These are phyloP conservation scores for Plebejus anna DNA, from an alignment of 2,888 invertebrate genomes.

Conservation along the genomic window DNA sequence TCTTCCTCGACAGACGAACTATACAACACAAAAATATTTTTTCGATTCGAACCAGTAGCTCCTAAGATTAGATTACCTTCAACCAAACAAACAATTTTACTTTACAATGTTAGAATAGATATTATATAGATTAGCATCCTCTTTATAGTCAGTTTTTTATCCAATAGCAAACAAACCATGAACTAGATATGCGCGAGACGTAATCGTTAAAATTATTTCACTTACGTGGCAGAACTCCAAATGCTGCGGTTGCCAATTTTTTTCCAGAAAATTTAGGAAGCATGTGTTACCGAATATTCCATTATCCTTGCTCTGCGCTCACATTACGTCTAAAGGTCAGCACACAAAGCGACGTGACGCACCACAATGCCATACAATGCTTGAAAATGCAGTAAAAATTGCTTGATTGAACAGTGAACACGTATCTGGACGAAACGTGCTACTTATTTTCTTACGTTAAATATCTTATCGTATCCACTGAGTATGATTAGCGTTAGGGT, in stretches of 20 bases:
- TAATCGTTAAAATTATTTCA: conserved; percentile 41
- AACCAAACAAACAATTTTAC: no score
- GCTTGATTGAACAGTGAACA: neutral
- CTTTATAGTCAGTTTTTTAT: neutral
- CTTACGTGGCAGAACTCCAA: conserved; percentile 39
- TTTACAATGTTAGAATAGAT: neutral
- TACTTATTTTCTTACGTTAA: no score
- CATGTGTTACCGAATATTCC: conserved; percentile 12
- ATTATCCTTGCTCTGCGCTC: conserved; percentile 15
- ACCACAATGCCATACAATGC: rapidly evolving
- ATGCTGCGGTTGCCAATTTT: conserved; percentile 24
- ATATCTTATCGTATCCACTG: no score
- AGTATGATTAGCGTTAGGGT: neutral
- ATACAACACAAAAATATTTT: no score
- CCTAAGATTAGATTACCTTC: no score
- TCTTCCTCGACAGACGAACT: no score
- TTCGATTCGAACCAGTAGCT: no score
- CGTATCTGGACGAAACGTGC: neutral
- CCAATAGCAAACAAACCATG: conserved; percentile 32
- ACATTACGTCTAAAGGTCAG: neutral
- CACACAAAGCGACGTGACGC: neutral
- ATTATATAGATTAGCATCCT: neutral
- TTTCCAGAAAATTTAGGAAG: conserved; percentile 21
- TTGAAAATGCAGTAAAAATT: neutral
- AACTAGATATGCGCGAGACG: conserved; percentile 39